Percentiles rank a stretch among this genome's conserved stretches.
Evolutionary conservation across 2,797 vertebrate genomes (phyloP).

Genomic region (Eospalax fontanierii): DNA sequence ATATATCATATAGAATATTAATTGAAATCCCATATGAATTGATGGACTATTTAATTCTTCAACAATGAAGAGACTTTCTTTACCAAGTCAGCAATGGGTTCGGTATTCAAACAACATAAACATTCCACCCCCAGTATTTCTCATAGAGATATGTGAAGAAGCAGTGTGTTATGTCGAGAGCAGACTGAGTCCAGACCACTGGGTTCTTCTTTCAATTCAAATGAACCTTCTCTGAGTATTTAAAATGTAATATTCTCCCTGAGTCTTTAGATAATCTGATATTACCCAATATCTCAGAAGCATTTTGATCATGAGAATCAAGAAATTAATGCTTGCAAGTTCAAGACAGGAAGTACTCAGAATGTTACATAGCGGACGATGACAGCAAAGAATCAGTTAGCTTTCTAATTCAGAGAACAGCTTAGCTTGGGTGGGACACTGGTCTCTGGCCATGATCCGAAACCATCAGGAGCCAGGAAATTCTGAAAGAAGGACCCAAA

Average conservation of each 20-base stretch:
- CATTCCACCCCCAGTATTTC: neutral
- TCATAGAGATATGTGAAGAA: conserved; percentile 2
- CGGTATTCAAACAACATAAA: conserved; percentile 6
- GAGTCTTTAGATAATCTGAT: conserved; percentile 5
- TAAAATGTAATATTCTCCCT: neutral
- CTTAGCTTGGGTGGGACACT: conserved; percentile 11
- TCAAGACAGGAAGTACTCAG: neutral
- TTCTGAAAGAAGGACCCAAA: conserved; percentile 11
- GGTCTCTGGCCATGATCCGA: neutral
- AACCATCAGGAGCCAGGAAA: conserved; percentile 49
- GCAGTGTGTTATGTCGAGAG: neutral
- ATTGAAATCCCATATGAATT: conserved; percentile 32
- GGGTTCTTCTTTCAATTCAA: neutral
- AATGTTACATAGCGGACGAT: conserved; percentile 7
- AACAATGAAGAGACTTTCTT: conserved; percentile 55
- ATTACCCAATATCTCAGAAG: conserved; percentile 23
- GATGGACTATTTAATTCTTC: conserved; percentile 16
- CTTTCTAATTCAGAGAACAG: conserved; percentile 25
- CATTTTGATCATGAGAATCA: conserved; percentile 44
- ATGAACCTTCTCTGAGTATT: neutral
- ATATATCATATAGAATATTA: conserved; percentile 5
- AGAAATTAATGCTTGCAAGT: conserved; percentile 66
- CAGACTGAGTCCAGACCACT: neutral
- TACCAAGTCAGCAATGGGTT: neutral
- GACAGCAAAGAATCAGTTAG: conserved; percentile 11